Percentiles rank a stretch among this genome's conserved stretches.
phyloP scores from a whole-genome alignment of 1,140 invertebrate genomes.

The Drosophila arawakana region DNA sequence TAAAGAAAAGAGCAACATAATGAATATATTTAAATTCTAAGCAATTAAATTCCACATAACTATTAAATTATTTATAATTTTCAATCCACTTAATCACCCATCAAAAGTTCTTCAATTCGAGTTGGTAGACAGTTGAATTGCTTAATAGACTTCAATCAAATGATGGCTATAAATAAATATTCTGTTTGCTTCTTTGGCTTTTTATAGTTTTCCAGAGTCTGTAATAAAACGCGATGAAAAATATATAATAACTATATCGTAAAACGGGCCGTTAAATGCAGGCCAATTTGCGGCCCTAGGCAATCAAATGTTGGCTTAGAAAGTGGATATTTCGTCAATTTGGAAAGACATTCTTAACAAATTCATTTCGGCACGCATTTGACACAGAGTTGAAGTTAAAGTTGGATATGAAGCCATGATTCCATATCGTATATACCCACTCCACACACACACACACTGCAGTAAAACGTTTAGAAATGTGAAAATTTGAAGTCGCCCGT shows the following conservation, averaged over 20 bases:
- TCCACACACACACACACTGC: constrained; percentile 4
- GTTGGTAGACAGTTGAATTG: too few species aligned
- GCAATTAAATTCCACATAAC: too few species aligned
- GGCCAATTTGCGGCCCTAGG: constrained; percentile 35
- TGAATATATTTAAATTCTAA: too few species aligned
- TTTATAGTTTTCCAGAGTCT: not conserved
- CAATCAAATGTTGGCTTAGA: constrained; percentile 47
- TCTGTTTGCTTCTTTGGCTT: not conserved
- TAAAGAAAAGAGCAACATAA: too few species aligned
- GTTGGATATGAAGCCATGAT: not conserved
- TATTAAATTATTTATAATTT: too few species aligned
- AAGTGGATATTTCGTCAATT: constrained; percentile 62
- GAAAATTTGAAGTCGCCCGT: constrained; percentile 51
- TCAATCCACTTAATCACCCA: too few species aligned
- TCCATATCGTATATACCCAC: constrained; percentile 3
- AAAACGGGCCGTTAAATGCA: constrained; percentile 62
- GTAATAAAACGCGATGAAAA: constrained; percentile 27
- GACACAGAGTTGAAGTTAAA: not conserved
- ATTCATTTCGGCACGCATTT: constrained; percentile 62
- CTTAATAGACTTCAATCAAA: not conserved
- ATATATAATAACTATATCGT: constrained; percentile 48
- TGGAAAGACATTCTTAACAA: constrained; percentile 78
- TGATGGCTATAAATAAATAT: constrained; percentile 12
- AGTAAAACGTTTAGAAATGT: constrained; percentile 48
- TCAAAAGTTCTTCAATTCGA: too few species aligned